phyloP scores from a whole-genome alignment of 1,140 invertebrate species.

The Cotesia typhae region DNA sequence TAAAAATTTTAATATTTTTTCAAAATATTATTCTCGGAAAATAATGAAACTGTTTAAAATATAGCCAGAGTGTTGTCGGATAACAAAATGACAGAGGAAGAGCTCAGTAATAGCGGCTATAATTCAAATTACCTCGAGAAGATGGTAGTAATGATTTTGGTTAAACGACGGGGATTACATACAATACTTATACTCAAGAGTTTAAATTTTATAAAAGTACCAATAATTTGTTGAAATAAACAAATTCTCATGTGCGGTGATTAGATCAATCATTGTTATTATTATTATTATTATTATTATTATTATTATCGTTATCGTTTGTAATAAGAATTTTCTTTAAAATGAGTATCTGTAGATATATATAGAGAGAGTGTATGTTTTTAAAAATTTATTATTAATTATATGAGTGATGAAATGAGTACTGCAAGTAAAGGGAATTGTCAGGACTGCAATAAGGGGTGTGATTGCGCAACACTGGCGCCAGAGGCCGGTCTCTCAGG shows the following conservation, averaged over 20 bases:
- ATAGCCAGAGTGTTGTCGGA: slow-evolving; percentile 1
- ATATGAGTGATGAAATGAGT: not conserved
- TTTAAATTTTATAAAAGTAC: not conserved
- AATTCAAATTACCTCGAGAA: slow-evolving; percentile 8
- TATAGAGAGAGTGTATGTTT: no score
- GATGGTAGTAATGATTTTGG: slow-evolving; percentile 14
- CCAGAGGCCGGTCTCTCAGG: slow-evolving; percentile 42
- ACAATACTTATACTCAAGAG: no score
- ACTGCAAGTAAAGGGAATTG: slow-evolving; percentile 1
- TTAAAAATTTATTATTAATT: no score
- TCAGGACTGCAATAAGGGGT: slow-evolving; percentile 4
- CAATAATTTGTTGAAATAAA: not conserved
- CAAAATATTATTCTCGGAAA: slow-evolving; percentile 4
- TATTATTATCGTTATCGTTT: no score
- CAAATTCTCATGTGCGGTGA: not conserved
- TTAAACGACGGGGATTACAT: not conserved
- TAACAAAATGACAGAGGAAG: slow-evolving; percentile 13
- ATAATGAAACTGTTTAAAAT: slow-evolving; percentile 2
- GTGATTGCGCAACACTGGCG: slow-evolving; percentile 58
- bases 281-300: no score
- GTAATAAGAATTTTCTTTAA: no score
- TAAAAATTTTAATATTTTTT: not conserved
- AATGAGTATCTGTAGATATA: no score
- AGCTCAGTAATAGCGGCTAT: slow-evolving; percentile 5
- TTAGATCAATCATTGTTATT: no score